Percentiles rank a stretch among this genome's conserved stretches.
Evolutionary conservation across 2,797 vertebrate species (phyloP).

Genomic region (Chaenodraco wilsoni): DNA sequence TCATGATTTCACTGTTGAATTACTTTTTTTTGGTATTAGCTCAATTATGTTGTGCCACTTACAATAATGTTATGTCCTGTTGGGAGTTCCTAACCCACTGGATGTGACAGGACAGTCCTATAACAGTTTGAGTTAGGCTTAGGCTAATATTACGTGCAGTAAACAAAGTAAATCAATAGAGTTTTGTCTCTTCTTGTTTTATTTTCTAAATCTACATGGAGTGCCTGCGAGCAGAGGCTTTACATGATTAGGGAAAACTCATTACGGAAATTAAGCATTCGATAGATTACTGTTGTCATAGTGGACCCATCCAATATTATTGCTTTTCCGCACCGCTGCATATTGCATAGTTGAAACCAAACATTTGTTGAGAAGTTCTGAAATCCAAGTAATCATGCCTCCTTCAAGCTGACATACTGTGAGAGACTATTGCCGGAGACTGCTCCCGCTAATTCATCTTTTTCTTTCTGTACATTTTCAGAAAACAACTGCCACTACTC

Average conservation of each 20-base stretch:
- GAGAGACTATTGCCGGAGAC: constrained; percentile 2
- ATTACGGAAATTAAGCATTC: constrained; percentile 82
- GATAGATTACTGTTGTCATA: constrained; percentile 84
- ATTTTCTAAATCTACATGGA: constrained; percentile 69
- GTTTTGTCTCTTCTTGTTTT: constrained; percentile 69
- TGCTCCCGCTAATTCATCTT: constrained; percentile 37
- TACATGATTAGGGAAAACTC: constrained; percentile 79
- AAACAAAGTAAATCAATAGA: constrained; percentile 68
- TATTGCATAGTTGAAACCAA: constrained; percentile 71
- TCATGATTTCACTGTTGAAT: constrained; percentile 36
- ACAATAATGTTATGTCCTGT: constrained; percentile 22
- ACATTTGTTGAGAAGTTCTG: constrained; percentile 71
- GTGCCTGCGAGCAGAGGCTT: constrained; percentile 74
- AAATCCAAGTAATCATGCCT: constrained; percentile 57
- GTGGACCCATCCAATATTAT: constrained; percentile 73
- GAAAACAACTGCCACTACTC: constrained; percentile 9
- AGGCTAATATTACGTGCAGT: constrained; percentile 44
- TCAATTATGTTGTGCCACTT: constrained; percentile 28
- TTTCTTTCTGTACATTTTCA: constrained; percentile 32
- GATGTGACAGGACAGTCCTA: constrained; percentile 28
- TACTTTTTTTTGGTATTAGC: constrained; percentile 7
- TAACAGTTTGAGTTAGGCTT: constrained; percentile 23
- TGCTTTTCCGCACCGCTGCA: constrained; percentile 72
- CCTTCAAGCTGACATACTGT: constrained; percentile 21
- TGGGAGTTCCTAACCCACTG: constrained; percentile 27